Percentiles rank a stretch among this genome's conserved stretches.
Conservation (phyloP, 2,797 vertebrate species). For the Chaetophractus vellerosus region DNA sequence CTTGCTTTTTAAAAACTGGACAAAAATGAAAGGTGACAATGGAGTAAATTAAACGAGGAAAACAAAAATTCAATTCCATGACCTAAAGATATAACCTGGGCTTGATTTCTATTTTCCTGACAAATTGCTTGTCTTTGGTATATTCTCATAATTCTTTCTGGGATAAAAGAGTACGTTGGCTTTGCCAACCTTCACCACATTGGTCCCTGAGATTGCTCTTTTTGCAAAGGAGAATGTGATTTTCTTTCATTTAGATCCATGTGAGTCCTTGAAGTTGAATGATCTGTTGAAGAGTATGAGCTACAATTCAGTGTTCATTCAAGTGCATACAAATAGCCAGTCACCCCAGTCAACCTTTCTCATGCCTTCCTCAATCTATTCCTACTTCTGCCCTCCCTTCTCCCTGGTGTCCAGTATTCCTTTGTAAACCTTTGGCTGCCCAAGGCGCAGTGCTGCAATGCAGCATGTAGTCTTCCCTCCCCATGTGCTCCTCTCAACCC, state of each 20-base stretch:
- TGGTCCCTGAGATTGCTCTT: not conserved
- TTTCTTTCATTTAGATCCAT: not conserved
- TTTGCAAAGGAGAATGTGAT: not conserved
- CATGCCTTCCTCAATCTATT: not conserved
- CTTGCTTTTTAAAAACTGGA: constrained; percentile 29
- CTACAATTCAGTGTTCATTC: not conserved
- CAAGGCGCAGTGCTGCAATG: not conserved
- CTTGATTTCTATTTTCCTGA: constrained; percentile 50
- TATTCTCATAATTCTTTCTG: constrained; percentile 14
- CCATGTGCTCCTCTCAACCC: not conserved
- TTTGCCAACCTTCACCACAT: not conserved
- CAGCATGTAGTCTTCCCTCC: not conserved
- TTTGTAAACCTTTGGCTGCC: not conserved
- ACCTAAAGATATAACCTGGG: not conserved
- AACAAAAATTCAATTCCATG: not conserved
- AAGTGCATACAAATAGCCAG: not conserved
- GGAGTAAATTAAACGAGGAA: not conserved
- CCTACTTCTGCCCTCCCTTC: not conserved
- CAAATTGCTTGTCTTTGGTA: not conserved
- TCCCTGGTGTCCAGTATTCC: not conserved
- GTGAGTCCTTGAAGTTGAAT: not conserved
- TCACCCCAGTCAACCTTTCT: not conserved
- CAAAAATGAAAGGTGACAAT: not conserved
- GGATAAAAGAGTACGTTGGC: not conserved
- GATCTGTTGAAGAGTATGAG: not conserved